Evolutionary conservation across 2,113 vertebrate genomes (phyloP), one percentile per base, ranked within the genome.

Genomic region (Elephantulus edwardii): DNA sequence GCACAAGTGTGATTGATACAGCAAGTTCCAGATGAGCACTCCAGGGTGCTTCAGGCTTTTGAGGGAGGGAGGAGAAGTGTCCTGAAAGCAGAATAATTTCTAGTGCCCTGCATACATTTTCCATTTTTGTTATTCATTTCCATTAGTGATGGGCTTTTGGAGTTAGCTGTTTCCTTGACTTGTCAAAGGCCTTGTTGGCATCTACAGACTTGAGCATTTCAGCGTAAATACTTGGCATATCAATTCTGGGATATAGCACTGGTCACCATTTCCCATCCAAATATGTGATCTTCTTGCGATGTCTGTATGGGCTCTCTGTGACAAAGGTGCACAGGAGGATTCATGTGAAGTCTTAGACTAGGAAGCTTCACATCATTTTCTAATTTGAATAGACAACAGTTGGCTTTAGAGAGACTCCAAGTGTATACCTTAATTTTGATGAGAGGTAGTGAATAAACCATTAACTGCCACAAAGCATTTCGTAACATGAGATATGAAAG

Each of bases 41-140:
- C 0, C 19, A 6, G 0, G 8, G 35, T 26, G 0, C 19, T 72
- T n/a, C 0, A 58, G 86, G 46, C 77, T 44, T 58, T 77, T 35
- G 28, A 14, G 54, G 38, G 40, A 86, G 38, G n/a, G 58, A 54
- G 17, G 26, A 93, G 33, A 42, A 60, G 54, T 46, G 28, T 60
- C 16, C 13, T 48, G 30, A 60, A 64, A 56, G 38, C 26, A 82
- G 24, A 85, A 52, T 22, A 8, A n/a, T 60, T 7, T 76, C 30
- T 6, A 17, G 22, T 64, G 66, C 68, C 20, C 70, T 62, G 12
- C 26, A 66, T 62, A n/a, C 46, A 13, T 35, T 28, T 2, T n/a
- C 64, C n/a, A 14, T 56, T 70, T 54, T 40, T 35, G 38, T 77
- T 14, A n/a, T n/a, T n/a, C n/a, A 35, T 50, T 79, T 66, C 48